A percentile compares a stretch with the other conserved stretches of the same genome.
These are phyloP conservation scores for Cariama cristata DNA, from an alignment of 2,113 vertebrate species.

Conservation along the genomic window DNA sequence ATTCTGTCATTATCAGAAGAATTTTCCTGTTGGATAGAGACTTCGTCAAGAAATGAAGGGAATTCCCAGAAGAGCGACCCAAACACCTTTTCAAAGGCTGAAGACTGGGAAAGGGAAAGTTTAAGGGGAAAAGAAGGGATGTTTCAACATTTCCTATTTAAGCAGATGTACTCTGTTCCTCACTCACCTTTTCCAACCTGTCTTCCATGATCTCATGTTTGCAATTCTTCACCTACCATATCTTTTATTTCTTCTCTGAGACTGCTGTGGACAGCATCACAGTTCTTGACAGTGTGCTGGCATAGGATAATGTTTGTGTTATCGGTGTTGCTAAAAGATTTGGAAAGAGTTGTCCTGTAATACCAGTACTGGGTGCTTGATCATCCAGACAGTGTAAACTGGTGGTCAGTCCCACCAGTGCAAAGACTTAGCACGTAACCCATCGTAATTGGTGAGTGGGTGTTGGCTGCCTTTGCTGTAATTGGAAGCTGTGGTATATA, in stretches of 20 bases:
- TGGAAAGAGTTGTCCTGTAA: slow-evolving; percentile 1
- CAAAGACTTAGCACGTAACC: background rate
- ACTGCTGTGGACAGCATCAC: background rate
- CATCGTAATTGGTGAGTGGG: background rate
- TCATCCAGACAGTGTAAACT: background rate
- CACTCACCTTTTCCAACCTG: background rate
- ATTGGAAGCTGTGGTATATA: background rate
- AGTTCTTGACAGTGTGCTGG: background rate
- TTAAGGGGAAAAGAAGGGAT: background rate
- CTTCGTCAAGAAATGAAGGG: background rate
- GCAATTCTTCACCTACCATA: background rate
- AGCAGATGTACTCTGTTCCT: background rate
- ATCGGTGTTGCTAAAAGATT: background rate
- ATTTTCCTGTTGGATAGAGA: background rate
- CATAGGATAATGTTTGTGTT: background rate
- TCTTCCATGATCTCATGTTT: background rate
- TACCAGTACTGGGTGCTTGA: background rate
- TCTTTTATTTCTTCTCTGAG: background rate
- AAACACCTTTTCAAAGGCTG: background rate
- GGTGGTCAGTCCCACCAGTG: background rate
- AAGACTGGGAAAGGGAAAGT: background rate
- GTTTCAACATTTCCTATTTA: background rate
- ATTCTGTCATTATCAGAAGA: background rate
- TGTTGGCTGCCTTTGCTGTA: background rate
- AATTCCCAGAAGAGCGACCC: background rate